These are phyloP conservation scores for Trinorchestia longiramus DNA, from an alignment of 1,140 invertebrate genomes.

Conservation along the genomic window DNA sequence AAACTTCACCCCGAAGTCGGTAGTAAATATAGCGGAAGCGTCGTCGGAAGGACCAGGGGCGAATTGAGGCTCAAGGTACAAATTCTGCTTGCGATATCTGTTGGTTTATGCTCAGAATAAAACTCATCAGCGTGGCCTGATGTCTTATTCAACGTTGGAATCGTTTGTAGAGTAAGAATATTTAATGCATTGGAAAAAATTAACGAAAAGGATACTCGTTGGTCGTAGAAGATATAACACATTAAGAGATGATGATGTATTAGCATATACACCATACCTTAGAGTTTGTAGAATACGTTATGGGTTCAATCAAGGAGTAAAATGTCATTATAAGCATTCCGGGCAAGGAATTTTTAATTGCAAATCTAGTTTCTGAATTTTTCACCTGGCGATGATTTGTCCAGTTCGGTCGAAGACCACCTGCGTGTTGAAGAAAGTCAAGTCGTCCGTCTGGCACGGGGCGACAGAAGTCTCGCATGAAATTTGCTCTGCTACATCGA, in stretches of 20 bases:
- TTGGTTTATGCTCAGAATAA: neutral
- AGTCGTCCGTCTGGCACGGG: conserved; percentile 1
- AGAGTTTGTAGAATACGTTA: neutral
- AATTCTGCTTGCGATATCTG: conserved; percentile 84
- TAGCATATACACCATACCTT: neutral
- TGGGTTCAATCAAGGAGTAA: too few species aligned
- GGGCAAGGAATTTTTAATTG: neutral
- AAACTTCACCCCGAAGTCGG: conserved; percentile 86
- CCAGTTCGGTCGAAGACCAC: conserved; percentile 57
- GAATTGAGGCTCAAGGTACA: conserved; percentile 75
- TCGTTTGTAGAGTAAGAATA: neutral
- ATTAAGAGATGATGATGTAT: neutral
- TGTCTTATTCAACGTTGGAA: too few species aligned
- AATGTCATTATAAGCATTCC: neutral
- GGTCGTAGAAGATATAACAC: neutral
- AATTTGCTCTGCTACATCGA: conserved; percentile 14
- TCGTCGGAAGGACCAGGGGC: conserved; percentile 67
- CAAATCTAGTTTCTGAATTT: neutral
- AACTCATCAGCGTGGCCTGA: neutral
- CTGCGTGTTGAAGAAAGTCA: conserved; percentile 51
- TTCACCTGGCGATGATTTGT: conserved; percentile 53
- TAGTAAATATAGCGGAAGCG: conserved; percentile 70
- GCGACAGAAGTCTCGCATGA: conserved; percentile 4
- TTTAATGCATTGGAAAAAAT: neutral
- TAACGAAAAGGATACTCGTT: neutral